Percentiles rank a stretch among this genome's conserved stretches.
Conservation (phyloP, 2,797 vertebrate species). For the Acipenser transmontanus region DNA sequence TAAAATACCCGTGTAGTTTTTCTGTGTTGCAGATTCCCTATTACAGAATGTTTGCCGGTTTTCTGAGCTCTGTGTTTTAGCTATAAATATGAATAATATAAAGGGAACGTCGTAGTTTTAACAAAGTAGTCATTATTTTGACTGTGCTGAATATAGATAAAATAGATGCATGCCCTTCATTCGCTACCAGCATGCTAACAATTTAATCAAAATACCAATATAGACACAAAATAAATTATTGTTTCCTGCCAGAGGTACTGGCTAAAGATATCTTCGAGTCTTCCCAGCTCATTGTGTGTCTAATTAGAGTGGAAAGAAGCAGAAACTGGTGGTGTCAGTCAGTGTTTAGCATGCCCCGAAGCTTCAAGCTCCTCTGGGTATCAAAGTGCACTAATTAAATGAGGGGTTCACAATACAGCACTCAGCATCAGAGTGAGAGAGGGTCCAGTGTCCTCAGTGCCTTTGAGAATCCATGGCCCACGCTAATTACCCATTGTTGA, state of each 20-base stretch:
- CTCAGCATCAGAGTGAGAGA: constrained; percentile 84
- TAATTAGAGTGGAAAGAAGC: constrained; percentile 97
- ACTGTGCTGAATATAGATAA: constrained; percentile 60
- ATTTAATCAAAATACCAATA: constrained; percentile 99
- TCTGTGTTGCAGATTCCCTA: constrained; percentile 13
- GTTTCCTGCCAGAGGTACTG: constrained; percentile 73
- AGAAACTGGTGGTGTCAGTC: constrained; percentile 90
- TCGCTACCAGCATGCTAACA: constrained; percentile 69
- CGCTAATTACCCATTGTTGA: constrained; percentile 99
- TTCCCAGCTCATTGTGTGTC: constrained; percentile 70
- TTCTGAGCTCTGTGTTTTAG: neutral
- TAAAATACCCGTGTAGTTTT: constrained; percentile 34
- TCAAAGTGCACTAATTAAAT: constrained; percentile 99
- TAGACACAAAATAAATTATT: constrained; percentile 85
- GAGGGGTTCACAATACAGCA: constrained; percentile 85
- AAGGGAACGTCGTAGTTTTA: constrained; percentile 31
- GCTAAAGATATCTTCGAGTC: constrained; percentile 68
- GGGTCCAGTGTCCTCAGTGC: constrained; percentile 85
- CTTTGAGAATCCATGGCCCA: constrained; percentile 90
- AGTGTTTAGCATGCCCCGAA: constrained; percentile 98
- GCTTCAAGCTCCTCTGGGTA: constrained; percentile 98
- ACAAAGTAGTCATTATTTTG: constrained; percentile 74
- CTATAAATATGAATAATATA: neutral
- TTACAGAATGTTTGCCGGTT: constrained; percentile 1
- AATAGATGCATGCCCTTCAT: constrained; percentile 61